These are phyloP conservation scores for Himalopsyche anomala DNA, from an alignment of 2,888 invertebrate genomes.

Conservation along the genomic window DNA sequence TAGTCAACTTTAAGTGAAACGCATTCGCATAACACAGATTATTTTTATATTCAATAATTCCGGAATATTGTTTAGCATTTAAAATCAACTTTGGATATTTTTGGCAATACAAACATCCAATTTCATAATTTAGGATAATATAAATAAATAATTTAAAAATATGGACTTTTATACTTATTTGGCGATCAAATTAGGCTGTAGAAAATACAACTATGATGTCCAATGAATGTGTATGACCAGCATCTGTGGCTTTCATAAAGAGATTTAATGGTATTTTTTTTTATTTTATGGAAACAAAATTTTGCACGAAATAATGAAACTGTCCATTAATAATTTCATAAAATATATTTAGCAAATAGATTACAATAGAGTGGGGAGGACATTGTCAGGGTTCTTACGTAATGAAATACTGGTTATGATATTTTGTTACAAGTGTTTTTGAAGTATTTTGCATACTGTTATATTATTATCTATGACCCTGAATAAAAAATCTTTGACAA, in stretches of 20 bases:
- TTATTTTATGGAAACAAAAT: slow-evolving; percentile 36
- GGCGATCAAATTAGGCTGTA: background rate
- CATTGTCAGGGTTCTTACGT: slow-evolving; percentile 56
- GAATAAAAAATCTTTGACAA: slow-evolving; percentile 55
- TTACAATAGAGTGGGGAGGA: slow-evolving; percentile 56
- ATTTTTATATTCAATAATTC: too few relatives aligned
- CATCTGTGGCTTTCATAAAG: slow-evolving; percentile 17
- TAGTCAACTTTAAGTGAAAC: too few relatives aligned
- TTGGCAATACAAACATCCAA: too few relatives aligned
- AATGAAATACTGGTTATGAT: slow-evolving; percentile 53
- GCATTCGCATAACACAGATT: too few relatives aligned
- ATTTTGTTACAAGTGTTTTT: slow-evolving; percentile 60
- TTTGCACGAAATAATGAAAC: slow-evolving; percentile 45
- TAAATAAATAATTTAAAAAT: background rate
- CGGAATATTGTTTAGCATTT: too few relatives aligned
- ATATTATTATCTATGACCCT: slow-evolving; percentile 55
- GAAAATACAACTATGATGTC: slow-evolving; percentile 18
- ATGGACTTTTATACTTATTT: background rate
- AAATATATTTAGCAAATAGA: slow-evolving; percentile 56
- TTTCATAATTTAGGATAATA: too few relatives aligned
- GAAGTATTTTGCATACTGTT: slow-evolving; percentile 60
- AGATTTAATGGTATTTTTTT: slow-evolving; percentile 23
- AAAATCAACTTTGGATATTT: too few relatives aligned
- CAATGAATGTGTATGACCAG: slow-evolving; percentile 28
- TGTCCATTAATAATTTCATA: slow-evolving; percentile 44